Conservation (phyloP, 2,888 invertebrate genomes). For the Drosophila longiperda region DNA sequence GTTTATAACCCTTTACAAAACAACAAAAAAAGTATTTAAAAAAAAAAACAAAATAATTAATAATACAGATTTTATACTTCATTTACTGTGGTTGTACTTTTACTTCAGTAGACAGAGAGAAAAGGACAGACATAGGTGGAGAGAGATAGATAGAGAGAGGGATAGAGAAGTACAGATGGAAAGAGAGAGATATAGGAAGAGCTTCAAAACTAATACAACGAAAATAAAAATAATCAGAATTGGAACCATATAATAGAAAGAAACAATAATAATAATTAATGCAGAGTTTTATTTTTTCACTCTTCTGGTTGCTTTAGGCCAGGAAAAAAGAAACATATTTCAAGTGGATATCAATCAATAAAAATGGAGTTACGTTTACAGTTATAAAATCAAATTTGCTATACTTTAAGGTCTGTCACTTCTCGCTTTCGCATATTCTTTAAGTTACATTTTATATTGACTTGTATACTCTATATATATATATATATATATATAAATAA, state of each 20-base stretch:
- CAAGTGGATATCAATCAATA: slow-evolving; percentile 16
- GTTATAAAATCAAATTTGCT: slow-evolving; percentile 32
- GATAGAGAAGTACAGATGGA: slow-evolving; percentile 29
- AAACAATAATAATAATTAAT: slow-evolving; percentile 41
- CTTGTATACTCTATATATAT: slow-evolving; percentile 12
- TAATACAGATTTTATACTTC: slow-evolving; percentile 29
- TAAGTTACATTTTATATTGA: slow-evolving; percentile 11
- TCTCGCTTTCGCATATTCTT: slow-evolving; percentile 22
- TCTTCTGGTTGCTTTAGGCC: slow-evolving; percentile 17
- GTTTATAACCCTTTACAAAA: slow-evolving; percentile 32
- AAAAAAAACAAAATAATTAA: slow-evolving; percentile 18
- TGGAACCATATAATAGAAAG: slow-evolving; percentile 13
- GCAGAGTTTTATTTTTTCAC: slow-evolving; percentile 24
- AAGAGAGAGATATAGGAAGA: slow-evolving; percentile 33
- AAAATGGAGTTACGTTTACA: slow-evolving; percentile 35
- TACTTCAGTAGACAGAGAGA: slow-evolving; percentile 37
- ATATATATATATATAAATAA: background rate
- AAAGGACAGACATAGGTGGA: slow-evolving; percentile 28
- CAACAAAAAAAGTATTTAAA: slow-evolving; percentile 27
- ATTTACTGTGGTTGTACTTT: slow-evolving; percentile 54
- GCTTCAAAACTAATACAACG: slow-evolving; percentile 57
- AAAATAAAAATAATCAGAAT: slow-evolving; percentile 39
- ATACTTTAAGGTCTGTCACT: slow-evolving; percentile 39
- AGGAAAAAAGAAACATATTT: slow-evolving; percentile 8
- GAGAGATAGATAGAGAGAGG: slow-evolving; percentile 8